Conservation (phyloP, 2,888 invertebrate genomes). For the Hybos culiciformis region DNA sequence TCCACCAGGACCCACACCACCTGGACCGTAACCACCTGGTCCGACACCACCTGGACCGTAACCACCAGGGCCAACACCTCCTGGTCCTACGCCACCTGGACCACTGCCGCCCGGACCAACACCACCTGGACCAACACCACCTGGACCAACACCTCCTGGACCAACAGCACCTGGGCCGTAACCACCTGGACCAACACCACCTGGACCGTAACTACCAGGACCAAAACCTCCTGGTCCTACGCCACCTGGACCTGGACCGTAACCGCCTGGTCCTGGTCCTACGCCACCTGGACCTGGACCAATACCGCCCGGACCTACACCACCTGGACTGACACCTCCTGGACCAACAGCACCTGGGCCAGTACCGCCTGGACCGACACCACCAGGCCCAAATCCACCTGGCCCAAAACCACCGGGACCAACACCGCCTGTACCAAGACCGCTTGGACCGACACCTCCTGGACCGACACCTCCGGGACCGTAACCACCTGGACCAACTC, state of each 20-base stretch:
- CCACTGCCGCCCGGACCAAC: neutral
- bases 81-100: slow-evolving; percentile 4
- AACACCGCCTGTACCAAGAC: neutral
- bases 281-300: slow-evolving; percentile 2
- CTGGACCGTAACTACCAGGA: slow-evolving; percentile 8
- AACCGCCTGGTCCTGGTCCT: slow-evolving; percentile 6
- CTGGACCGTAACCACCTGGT: neutral
- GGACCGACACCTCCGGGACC: slow-evolving; percentile 2
- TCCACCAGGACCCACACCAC: neutral
- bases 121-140: slow-evolving; percentile 5
- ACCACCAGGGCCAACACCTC: slow-evolving; percentile 6
- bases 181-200: slow-evolving; percentile 10
- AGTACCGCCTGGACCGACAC: neutral
- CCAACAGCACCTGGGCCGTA: slow-evolving; percentile 12
- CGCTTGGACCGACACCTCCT: slow-evolving; percentile 3
- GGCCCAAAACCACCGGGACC: slow-evolving; percentile 5
- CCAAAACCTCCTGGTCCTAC: slow-evolving; percentile 7
- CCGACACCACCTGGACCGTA: slow-evolving; percentile 2
- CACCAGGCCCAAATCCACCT: slow-evolving; percentile 2
- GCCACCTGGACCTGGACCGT: slow-evolving; percentile 5
- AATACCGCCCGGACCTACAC: slow-evolving; percentile 6
- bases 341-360: slow-evolving; percentile 6
- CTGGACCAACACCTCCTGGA: slow-evolving; percentile 8
- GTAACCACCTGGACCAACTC: slow-evolving; percentile 2
- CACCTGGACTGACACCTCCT: slow-evolving; percentile 2